Base-by-base conservation (phyloP, 2,888 invertebrate genomes). In the Alentia gelatinosa region DNA sequence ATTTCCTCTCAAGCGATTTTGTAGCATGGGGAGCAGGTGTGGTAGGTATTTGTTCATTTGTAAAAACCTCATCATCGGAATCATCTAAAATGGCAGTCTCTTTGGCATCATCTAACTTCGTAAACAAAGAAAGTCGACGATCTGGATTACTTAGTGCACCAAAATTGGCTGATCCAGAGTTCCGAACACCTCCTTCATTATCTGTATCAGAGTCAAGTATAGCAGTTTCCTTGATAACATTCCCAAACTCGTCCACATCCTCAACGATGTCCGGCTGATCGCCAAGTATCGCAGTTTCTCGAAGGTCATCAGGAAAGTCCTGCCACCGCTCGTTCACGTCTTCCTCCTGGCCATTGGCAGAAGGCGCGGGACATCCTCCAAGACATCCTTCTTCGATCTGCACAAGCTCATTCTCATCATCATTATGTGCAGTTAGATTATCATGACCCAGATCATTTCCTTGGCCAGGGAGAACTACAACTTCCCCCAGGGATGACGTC, bases 221-320 rank as follows among this genome's bases (percentile, higher is more conserved):
- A 30, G 89, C 89, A 23, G 89, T 89, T 89, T 89, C 89, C 42
- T 63, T 68, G 42, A 89, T 68, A 75, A 37, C 63, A 89, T 89
- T 86, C 7, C 86, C 89, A 33, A 12, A 50, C 37, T 56, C 63
- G 39, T 86, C 90, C 15, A 40, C 47, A 83, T 90, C 90, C 26
- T 74, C 15, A 84, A 84, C 88, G 30, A 42, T 42, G 40, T 68
- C 68, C 39, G 88, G 37, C 26, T 84, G 9, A 42, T 91, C 91
- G n/a, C 56, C 88, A 39, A 91, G 35, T 19, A 91, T 91, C 50
- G 88, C 91, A 50, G 91, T 91, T 74, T 91, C 91, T n/a, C 75
- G n/a, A 0, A 91, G 33, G 42, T 91, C 89, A 68, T 86, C 90
- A 40, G 90, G 47, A 23, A 75, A 86, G 47, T 86, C 47, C 42